These are phyloP conservation scores for Drosophila burlai DNA, from an alignment of 1,140 invertebrate genomes.

Conservation along the genomic window DNA sequence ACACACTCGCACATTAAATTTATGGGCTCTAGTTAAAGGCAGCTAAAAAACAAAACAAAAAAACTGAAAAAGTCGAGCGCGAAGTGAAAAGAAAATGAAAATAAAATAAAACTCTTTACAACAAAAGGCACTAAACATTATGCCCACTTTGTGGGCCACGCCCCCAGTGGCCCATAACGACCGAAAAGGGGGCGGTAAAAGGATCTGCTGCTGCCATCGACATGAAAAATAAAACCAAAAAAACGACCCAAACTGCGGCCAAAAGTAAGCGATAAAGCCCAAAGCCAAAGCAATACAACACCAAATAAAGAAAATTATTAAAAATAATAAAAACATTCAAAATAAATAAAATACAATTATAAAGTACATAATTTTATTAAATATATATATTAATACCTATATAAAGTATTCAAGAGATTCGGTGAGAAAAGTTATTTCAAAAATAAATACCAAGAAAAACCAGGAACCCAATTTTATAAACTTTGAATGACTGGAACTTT, in stretches of 20 bases:
- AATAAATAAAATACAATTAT: neutral
- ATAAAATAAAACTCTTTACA: conserved; percentile 72
- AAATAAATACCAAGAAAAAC: neutral
- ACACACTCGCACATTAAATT: conserved; percentile 72
- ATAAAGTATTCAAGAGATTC: neutral
- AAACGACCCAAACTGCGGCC: conserved; percentile 9
- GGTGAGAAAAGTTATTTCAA: neutral
- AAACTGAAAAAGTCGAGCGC: conserved; percentile 1
- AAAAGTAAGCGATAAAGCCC: conserved; percentile 35
- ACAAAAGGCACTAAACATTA: conserved; percentile 81
- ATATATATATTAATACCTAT: neutral
- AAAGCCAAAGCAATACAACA: conserved; percentile 16
- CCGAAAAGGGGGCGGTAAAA: conserved; percentile 24
- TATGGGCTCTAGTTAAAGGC: conserved; percentile 56
- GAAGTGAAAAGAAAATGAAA: conserved; percentile 40
- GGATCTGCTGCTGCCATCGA: conserved; percentile 21
- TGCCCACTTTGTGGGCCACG: conserved; percentile 58
- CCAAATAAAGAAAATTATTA: neutral
- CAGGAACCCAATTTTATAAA: no score
- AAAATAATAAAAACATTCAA: neutral
- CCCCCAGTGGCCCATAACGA: conserved; percentile 21
- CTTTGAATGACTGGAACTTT: neutral
- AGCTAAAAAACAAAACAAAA: conserved; percentile 7
- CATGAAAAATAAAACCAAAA: conserved; percentile 8
- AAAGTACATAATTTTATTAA: no score